Conservation (phyloP, 1,140 invertebrate species). For the Lepeophtheirus salmonis region DNA sequence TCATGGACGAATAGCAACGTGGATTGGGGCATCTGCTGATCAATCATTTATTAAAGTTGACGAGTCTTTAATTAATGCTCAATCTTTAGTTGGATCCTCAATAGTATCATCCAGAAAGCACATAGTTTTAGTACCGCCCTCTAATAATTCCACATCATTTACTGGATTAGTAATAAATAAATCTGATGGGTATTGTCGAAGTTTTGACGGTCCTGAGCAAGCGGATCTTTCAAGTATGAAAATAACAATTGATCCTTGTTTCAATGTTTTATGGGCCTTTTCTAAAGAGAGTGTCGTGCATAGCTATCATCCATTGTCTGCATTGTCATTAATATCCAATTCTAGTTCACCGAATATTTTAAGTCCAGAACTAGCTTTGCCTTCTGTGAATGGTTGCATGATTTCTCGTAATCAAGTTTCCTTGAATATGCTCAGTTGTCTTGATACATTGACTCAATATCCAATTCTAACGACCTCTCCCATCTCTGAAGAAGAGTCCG, state of each 20-base stretch:
- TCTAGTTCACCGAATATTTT: slow-evolving; percentile 30
- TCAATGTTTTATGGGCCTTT: slow-evolving; percentile 32
- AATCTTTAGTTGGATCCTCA: slow-evolving; percentile 60
- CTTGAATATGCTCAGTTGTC: slow-evolving; percentile 63
- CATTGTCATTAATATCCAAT: not conserved
- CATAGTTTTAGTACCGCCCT: slow-evolving; percentile 33
- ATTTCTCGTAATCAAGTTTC: slow-evolving; percentile 38
- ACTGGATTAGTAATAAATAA: slow-evolving; percentile 66
- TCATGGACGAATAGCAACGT: slow-evolving; percentile 61
- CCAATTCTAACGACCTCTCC: slow-evolving; percentile 22
- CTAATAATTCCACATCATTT: slow-evolving; percentile 38
- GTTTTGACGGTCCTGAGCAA: slow-evolving; percentile 54
- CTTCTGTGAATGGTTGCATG: slow-evolving; percentile 40
- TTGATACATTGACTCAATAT: slow-evolving; percentile 66
- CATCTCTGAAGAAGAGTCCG: slow-evolving; percentile 21
- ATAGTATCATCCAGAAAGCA: slow-evolving; percentile 68
- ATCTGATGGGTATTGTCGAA: slow-evolving; percentile 56
- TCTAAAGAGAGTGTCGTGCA: not conserved
- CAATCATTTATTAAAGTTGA: slow-evolving; percentile 86
- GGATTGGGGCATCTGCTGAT: slow-evolving; percentile 81
- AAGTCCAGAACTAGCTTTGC: slow-evolving; percentile 56
- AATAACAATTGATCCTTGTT: slow-evolving; percentile 60
- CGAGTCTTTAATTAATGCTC: slow-evolving; percentile 70
- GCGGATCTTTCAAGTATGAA: slow-evolving; percentile 51
- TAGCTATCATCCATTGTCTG: not conserved